Evolutionary conservation across 2,113 vertebrate species (phyloP).

Genomic region (Todiramphus saurophagus): DNA sequence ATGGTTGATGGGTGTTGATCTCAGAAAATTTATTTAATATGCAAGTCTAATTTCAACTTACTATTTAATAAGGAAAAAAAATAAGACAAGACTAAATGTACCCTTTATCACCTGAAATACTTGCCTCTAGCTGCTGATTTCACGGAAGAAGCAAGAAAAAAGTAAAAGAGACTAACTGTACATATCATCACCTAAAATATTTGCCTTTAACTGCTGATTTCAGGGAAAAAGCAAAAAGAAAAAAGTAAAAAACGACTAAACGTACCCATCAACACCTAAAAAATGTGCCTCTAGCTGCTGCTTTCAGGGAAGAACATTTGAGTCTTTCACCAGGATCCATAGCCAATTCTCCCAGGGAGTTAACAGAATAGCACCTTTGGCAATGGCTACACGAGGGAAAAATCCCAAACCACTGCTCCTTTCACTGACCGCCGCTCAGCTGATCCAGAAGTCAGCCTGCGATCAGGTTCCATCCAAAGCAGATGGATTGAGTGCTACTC

Average conservation of each 20-base stretch:
- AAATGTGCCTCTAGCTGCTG: not conserved
- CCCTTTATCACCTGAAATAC: not conserved
- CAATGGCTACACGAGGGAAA: not conserved
- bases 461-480: not conserved
- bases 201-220: not conserved
- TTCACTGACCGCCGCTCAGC: not conserved
- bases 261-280: not conserved
- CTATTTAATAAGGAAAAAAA: not conserved
- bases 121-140: not conserved
- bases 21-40: not conserved
- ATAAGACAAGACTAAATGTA: not conserved
- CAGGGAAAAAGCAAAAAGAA: not conserved
- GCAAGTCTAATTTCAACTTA: not conserved
- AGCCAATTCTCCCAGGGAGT: not conserved
- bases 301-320: not conserved
- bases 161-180: not conserved
- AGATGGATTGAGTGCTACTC: not conserved
- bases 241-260: not conserved
- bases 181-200: not conserved
- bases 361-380: not conserved
- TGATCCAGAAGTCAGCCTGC: not conserved
- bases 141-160: not conserved
- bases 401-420: not conserved
- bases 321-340: not conserved
- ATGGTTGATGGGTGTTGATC: not conserved